These are phyloP conservation scores for Hystrix brachyura DNA, from an alignment of 2,113 vertebrate species.

Conservation along the genomic window DNA sequence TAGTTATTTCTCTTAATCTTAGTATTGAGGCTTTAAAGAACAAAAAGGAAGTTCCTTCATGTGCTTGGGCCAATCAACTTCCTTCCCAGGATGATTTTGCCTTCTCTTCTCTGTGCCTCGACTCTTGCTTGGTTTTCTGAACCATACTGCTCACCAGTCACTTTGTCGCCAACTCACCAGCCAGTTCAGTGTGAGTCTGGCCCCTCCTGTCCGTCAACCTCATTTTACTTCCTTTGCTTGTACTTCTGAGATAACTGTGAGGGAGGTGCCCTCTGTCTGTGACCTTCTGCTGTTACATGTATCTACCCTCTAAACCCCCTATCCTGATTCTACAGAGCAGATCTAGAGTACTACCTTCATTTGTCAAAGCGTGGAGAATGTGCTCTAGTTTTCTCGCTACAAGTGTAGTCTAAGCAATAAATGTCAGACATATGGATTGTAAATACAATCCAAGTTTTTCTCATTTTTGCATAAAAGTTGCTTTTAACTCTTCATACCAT, in stretches of 20 bases:
- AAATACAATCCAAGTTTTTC: background rate
- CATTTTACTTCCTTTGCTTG: background rate
- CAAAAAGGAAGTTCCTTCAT: background rate
- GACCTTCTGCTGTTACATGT: background rate
- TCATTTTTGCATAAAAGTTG: background rate
- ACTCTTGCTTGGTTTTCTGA: background rate
- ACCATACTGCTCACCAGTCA: background rate
- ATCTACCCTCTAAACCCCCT: too few species aligned
- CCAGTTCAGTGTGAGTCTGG: background rate
- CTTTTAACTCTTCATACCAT: background rate
- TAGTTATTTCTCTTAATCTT: background rate
- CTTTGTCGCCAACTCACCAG: background rate
- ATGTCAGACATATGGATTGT: background rate
- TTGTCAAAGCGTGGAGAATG: background rate
- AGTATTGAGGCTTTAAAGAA: background rate
- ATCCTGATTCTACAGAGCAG: background rate
- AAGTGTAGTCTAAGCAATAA: conserved; percentile 10
- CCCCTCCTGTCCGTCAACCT: background rate
- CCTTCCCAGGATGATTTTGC: background rate
- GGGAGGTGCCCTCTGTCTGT: background rate
- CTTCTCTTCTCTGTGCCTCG: background rate
- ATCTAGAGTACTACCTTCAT: background rate
- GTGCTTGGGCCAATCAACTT: background rate
- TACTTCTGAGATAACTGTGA: background rate
- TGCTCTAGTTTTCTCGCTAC: background rate